Base-by-base conservation (phyloP, 2,113 vertebrate species). In the Aspiorhynchus laticeps region DNA sequence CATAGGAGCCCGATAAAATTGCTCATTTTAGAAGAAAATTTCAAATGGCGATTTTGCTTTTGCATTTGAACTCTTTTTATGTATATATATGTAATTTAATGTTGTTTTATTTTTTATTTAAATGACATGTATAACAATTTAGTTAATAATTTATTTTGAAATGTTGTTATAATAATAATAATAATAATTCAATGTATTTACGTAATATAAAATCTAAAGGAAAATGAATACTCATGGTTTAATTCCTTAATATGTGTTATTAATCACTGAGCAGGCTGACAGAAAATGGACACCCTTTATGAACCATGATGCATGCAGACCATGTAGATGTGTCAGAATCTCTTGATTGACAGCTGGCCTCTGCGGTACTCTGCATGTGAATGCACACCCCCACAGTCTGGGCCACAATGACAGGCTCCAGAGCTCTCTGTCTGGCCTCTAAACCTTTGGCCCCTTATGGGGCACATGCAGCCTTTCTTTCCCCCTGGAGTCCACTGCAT, bases 271-370 rank as follows among this genome's bases (percentile, higher is more conserved):
- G 43, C 12, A 17, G n/a, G 15, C 28, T 51, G 75, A 12, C 14
- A 28, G 46, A 78, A 21, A 53, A 81, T 43, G n/a, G 33, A 26
- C 36, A 83, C 17, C 26, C 43, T 53, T 33, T 51, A 48, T 26
- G 53, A 82, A 65, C 73, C 80, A 69, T 56, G 28, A 51, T 36
- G 46, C 38, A 36, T 83, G 74, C 41, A 53, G 28, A 76, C 24
- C 74, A 28, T 65, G 56, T 48, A 76, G 74, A 69, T 86, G 11
- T 86, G 85, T 28, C 79, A 65, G 56, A 5, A 5, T 24, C 65
- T 59, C 3, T n/a, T 87, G 86, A 86, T 65, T 85, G 82, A 88
- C 87, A 80, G 76, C 36, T 80, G 84, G 88, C 46, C 59, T 78
- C 53, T 43, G 28, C 74, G 84, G 86, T 73, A 77, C 63, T 83